phyloP scores from a whole-genome alignment of 1,140 invertebrate genomes.

The Helicoverpa armigera region DNA sequence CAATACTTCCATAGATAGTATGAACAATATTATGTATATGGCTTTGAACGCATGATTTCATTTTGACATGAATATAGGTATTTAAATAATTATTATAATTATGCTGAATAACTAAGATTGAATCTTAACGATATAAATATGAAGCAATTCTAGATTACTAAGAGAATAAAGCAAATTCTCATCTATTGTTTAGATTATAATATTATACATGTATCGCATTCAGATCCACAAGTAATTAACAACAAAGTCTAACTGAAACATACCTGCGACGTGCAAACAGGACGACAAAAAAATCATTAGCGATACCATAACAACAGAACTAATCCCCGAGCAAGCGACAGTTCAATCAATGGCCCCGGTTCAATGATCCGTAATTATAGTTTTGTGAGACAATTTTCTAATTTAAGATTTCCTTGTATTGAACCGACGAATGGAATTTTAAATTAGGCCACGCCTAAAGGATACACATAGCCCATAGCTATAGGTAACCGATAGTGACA shows the following conservation, averaged over 20 bases:
- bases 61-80: background rate
- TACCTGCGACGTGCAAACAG: conserved; percentile 7
- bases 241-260: conserved; percentile 30
- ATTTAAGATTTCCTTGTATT: conserved; percentile 41
- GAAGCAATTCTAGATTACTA: conserved; percentile 31
- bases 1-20: no score
- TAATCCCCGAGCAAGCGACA: conserved; percentile 25
- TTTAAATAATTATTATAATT: background rate
- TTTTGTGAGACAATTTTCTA: conserved; percentile 40
- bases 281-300: conserved; percentile 28
- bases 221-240: conserved; percentile 21
- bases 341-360: conserved; percentile 35
- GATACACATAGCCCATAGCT: background rate
- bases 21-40: background rate
- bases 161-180: conserved; percentile 36
- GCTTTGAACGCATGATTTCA: background rate
- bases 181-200: conserved; percentile 26
- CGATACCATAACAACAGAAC: conserved; percentile 21
- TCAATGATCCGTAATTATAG: conserved; percentile 46
- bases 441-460: conserved; percentile 27
- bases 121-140: conserved; percentile 21
- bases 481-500: conserved; percentile 23
- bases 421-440: conserved; percentile 32
- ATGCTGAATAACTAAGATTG: conserved; percentile 19
- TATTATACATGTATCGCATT: conserved; percentile 20